Percentiles rank a stretch among this genome's conserved stretches.
Evolutionary conservation across 2,797 vertebrate species (phyloP).

Genomic region (Vultur gryphus): DNA sequence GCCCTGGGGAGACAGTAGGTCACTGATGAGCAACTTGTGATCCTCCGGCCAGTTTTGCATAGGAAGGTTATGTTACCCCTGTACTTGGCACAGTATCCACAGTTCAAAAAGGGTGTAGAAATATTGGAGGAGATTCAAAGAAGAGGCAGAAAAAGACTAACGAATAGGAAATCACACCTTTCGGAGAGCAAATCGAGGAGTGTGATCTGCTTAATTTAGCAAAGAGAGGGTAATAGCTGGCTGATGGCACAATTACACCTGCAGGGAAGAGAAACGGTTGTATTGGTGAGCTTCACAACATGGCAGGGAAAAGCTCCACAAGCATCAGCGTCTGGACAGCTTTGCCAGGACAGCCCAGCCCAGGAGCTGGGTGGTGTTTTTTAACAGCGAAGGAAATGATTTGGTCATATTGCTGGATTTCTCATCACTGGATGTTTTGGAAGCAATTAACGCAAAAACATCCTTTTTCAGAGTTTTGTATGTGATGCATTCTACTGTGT

Average conservation of each 20-base stretch:
- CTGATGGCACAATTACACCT: background rate
- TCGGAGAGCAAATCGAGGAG: background rate
- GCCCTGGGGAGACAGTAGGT: background rate
- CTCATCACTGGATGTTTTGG: background rate
- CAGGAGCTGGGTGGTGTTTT: background rate
- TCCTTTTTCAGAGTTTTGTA: background rate
- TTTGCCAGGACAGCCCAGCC: background rate
- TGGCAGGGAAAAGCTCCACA: background rate
- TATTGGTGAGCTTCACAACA: background rate
- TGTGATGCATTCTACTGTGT: background rate
- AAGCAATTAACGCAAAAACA: background rate
- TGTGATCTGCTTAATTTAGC: background rate
- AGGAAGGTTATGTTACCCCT: background rate
- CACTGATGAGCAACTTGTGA: background rate
- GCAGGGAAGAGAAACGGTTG: rapidly evolving
- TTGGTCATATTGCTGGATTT: background rate
- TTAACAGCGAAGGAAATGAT: background rate
- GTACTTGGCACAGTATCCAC: background rate
- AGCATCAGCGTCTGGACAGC: background rate
- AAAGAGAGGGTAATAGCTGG: background rate
- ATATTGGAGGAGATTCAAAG: background rate
- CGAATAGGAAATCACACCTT: background rate
- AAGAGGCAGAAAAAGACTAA: background rate
- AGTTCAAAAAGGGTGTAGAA: background rate
- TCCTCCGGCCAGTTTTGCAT: background rate